Percentiles rank a stretch among this genome's conserved stretches.
Evolutionary conservation across 2,113 vertebrate genomes (phyloP).

Genomic region (Salvelinus sp.): DNA sequence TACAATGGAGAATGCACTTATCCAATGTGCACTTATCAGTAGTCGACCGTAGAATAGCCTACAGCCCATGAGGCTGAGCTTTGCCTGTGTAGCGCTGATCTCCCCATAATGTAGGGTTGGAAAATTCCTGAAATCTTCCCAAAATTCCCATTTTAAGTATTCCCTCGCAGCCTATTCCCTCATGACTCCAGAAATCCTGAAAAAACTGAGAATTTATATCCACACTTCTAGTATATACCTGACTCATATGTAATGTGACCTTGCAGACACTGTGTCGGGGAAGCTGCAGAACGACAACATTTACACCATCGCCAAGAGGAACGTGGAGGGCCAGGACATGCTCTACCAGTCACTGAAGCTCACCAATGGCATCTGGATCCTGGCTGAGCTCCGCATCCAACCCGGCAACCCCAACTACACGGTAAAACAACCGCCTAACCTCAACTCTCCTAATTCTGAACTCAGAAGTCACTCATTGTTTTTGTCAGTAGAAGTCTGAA

Average conservation of each 20-base stretch:
- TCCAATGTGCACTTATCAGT: no score
- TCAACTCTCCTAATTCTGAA: background rate
- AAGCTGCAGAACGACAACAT: slow-evolving; percentile 98
- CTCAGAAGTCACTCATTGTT: background rate
- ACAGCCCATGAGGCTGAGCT: background rate
- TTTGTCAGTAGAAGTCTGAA: background rate
- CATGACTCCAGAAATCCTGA: no score
- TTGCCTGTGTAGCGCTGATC: background rate
- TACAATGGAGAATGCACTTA: no score
- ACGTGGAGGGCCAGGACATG: slow-evolving; percentile 98
- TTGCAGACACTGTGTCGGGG: slow-evolving; percentile 91
- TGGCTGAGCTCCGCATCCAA: slow-evolving; percentile 96
- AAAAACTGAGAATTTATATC: no score
- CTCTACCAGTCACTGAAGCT: slow-evolving; percentile 97
- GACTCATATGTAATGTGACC: slow-evolving; percentile 22
- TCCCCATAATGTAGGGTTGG: background rate
- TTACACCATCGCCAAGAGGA: slow-evolving; percentile 97
- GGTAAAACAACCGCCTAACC: slow-evolving; percentile 73
- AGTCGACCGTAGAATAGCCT: no score
- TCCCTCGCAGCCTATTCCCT: no score
- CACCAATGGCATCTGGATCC: slow-evolving; percentile 97
- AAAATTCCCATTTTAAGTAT: no score
- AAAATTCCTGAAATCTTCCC: no score
- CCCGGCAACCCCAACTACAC: slow-evolving; percentile 98
- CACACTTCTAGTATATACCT: background rate